Evolutionary conservation across 1,140 invertebrate species (phyloP).

Genomic region (Mactra quadrangularis): DNA sequence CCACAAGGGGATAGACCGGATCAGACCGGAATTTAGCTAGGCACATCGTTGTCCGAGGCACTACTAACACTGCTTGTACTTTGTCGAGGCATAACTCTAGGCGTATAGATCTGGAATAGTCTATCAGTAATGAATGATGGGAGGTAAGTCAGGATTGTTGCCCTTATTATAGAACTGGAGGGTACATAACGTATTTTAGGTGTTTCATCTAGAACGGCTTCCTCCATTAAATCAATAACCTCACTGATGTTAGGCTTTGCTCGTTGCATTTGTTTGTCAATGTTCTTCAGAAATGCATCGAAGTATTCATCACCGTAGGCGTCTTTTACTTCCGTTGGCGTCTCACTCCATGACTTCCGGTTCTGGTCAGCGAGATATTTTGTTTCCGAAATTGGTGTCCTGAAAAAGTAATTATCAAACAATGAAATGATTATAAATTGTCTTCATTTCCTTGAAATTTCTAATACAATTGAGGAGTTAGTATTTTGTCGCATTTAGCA

Average conservation of each 20-base stretch:
- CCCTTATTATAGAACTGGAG: slow-evolving; percentile 69
- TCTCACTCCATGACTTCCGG: slow-evolving; percentile 79
- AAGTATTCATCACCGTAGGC: slow-evolving; percentile 81
- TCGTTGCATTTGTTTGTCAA: slow-evolving; percentile 72
- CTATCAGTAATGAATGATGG: slow-evolving; percentile 85
- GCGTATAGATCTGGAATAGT: slow-evolving; percentile 65
- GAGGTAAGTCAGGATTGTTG: slow-evolving; percentile 70
- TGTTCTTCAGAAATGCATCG: slow-evolving; percentile 74
- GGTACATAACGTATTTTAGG: slow-evolving; percentile 77
- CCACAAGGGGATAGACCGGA: too few relatives aligned
- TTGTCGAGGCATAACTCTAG: slow-evolving; percentile 29
- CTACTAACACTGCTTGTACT: slow-evolving; percentile 35
- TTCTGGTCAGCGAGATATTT: slow-evolving; percentile 73
- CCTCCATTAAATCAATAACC: slow-evolving; percentile 77
- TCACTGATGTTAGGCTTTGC: slow-evolving; percentile 76
- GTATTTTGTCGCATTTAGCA: too few relatives aligned
- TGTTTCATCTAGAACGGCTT: slow-evolving; percentile 71
- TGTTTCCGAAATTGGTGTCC: slow-evolving; percentile 77
- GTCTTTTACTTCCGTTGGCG: slow-evolving; percentile 76
- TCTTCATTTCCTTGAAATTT: too few relatives aligned
- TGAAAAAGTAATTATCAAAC: slow-evolving; percentile 58
- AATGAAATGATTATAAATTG: too few relatives aligned
- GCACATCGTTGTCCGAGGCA: slow-evolving; percentile 44
- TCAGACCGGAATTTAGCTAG: too few relatives aligned
- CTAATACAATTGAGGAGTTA: too few relatives aligned